Evolutionary conservation across 2,113 vertebrate genomes (phyloP), one percentile per base, ranked within the genome.

Genomic region (Anoplopoma fimbria): DNA sequence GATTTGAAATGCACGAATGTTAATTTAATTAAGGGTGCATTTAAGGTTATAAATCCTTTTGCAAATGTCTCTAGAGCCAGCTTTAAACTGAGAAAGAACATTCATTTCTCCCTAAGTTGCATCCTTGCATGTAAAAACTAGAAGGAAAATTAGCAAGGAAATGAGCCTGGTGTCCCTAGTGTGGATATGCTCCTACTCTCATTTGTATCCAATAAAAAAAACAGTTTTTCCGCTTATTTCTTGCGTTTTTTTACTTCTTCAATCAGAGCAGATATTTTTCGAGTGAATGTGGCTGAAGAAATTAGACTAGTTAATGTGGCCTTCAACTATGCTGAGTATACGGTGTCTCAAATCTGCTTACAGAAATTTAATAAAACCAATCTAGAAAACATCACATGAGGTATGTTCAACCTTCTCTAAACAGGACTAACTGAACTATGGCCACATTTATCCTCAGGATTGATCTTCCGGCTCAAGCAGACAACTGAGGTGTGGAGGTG

Each of bases 71-170:
- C 65, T 19, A 42, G 68, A 70, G 70, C 63, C 58, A 1, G 36
- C 27, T 82, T 62, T 40, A 62, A 53, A 1, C 4, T 69, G 13
- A 68, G n/a, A 45, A 57, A 58, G 31, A n/a, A 34, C 40, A 70
- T 69, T 62, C 1, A 74, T 84, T 83, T 79, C 21, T 12, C 42
- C 68, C 42, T 85, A 45, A 79, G 80, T 69, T 72, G 55, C 61
- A 70, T 62, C 61, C 60, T 72, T 84, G 76, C 45, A 78, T 88
- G 67, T 85, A 76, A 74, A 84, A 74, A n/a, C n/a, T 83, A 53
- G 45, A 88, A 86, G 14, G 33, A 64, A 75, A 84, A 82, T 88
- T 77, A 82, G 4, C 3, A 55, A n/a, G 73, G 69, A 77, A 81
- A 80, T 86, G 61, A 84, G 65, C 68, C 23, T 1, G 6, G 51